Evolutionary conservation across 2,113 vertebrate species (phyloP).

Genomic region (Phrynosoma platyrhinos): DNA sequence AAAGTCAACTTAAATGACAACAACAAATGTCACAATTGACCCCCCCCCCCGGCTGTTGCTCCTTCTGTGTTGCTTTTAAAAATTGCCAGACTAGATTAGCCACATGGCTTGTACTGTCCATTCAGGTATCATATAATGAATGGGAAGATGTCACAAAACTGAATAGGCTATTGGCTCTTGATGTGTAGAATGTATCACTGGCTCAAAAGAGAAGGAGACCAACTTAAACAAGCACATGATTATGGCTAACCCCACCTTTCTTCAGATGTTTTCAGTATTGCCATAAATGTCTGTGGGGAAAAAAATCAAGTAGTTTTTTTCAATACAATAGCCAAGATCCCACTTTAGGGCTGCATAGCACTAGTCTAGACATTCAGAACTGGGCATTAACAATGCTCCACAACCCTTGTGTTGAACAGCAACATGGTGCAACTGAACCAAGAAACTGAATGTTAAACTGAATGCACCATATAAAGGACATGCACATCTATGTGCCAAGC

Average conservation of each 20-base stretch:
- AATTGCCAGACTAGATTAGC: not conserved
- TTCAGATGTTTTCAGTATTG: not conserved
- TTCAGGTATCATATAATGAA: not conserved
- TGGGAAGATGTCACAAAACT: not conserved
- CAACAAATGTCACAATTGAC: too few species aligned
- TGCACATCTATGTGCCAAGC: too few species aligned
- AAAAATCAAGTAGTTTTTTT: not conserved
- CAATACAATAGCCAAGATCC: not conserved
- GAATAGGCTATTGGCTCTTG: not conserved
- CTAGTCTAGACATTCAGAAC: too few species aligned
- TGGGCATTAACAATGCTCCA: too few species aligned
- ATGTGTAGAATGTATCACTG: not conserved
- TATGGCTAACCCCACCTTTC: too few species aligned
- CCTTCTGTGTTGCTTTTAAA: not conserved
- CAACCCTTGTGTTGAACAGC: too few species aligned
- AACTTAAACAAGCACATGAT: too few species aligned
- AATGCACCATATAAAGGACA: too few species aligned
- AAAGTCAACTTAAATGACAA: too few species aligned
- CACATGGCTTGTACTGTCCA: not conserved
- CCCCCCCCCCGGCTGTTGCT: not conserved
- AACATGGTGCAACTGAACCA: too few species aligned
- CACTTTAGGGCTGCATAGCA: too few species aligned
- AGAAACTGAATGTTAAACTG: too few species aligned
- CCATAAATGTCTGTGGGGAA: not conserved
- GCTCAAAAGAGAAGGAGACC: not conserved